Conservation (phyloP, 2,797 vertebrate species). For the Acanthurus tractus region DNA sequence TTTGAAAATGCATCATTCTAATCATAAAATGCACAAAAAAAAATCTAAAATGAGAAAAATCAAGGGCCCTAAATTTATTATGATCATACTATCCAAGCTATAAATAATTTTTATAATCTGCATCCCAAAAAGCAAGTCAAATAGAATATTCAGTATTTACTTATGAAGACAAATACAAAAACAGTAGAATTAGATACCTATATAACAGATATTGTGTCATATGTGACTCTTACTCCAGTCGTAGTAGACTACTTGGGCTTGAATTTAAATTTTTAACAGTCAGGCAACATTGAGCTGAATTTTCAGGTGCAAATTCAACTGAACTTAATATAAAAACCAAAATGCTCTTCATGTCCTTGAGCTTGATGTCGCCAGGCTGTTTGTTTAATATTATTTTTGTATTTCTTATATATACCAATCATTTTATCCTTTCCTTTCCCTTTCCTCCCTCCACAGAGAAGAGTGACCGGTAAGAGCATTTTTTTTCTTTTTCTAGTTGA, state of each 20-base stretch:
- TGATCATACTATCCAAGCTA: too few species aligned
- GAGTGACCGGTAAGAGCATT: conserved; percentile 77
- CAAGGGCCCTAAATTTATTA: too few species aligned
- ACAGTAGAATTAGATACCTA: not conserved
- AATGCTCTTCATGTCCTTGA: not conserved
- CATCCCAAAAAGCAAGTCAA: not conserved
- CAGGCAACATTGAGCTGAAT: not conserved
- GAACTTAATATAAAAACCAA: not conserved
- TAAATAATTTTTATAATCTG: not conserved
- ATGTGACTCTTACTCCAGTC: not conserved
- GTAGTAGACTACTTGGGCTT: not conserved
- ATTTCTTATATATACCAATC: not conserved
- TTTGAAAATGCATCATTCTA: too few species aligned
- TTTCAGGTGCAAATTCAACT: not conserved
- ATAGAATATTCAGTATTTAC: not conserved
- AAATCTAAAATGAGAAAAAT: too few species aligned
- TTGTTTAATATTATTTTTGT: not conserved
- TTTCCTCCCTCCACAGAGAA: conserved; percentile 70
- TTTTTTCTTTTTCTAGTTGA: not conserved
- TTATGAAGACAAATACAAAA: not conserved
- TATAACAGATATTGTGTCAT: not conserved
- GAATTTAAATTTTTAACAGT: not conserved
- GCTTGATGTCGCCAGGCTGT: not conserved
- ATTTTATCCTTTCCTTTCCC: not conserved
- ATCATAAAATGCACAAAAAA: too few species aligned